phyloP scores from a whole-genome alignment of 2,888 invertebrate genomes.

The Tuberolachnus salignus region DNA sequence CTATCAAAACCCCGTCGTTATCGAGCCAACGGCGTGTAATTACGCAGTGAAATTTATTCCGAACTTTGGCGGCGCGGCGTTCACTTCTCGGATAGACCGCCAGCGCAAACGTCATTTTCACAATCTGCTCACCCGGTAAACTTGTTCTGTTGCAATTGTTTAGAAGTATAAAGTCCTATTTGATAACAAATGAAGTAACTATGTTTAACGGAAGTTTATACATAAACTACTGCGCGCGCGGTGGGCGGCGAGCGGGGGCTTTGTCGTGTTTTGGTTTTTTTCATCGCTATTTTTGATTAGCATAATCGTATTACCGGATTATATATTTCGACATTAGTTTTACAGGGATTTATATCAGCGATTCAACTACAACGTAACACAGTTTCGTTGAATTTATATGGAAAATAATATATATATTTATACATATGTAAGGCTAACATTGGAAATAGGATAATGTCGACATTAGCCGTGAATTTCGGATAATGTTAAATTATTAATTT shows the following conservation, averaged over 20 bases:
- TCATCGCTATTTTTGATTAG: background rate
- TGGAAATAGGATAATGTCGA: no score
- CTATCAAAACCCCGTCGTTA: no score
- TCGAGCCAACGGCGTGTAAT: background rate
- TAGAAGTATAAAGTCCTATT: conserved; percentile 6
- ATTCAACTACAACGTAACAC: no score
- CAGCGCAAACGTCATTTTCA: background rate
- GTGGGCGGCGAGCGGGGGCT: no score
- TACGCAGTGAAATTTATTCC: background rate
- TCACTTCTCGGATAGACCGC: background rate
- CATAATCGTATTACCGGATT: background rate
- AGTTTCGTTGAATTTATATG: no score
- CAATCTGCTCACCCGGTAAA: background rate
- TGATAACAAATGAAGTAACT: background rate
- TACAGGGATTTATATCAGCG: no score
- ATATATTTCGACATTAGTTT: background rate
- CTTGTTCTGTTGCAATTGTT: background rate
- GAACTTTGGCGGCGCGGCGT: background rate
- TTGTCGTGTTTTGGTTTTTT: background rate
- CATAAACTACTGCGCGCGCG: no score
- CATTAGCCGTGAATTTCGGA: no score
- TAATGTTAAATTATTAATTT: no score
- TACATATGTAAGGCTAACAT: no score
- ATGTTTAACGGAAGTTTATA: background rate
- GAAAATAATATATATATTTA: no score